Conservation (phyloP, 1,140 invertebrate genomes). For the Philotrypesis tridentata region DNA sequence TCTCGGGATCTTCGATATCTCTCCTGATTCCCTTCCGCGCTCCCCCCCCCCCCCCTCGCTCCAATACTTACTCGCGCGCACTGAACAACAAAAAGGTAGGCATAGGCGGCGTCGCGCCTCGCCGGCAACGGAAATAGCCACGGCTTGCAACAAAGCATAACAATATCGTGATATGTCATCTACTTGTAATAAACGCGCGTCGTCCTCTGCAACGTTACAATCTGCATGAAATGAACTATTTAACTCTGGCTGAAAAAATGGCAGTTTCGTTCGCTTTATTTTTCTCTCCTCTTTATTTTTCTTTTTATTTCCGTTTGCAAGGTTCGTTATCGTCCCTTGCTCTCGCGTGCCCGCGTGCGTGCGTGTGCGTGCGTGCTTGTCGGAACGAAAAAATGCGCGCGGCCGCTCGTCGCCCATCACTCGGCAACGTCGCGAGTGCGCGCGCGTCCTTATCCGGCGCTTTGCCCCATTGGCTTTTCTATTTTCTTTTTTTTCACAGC, state of each 20-base stretch:
- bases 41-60: no score
- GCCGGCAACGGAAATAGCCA: not conserved
- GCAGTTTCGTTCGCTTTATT: no score
- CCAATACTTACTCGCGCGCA: no score
- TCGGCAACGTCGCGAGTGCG: slow-evolving; percentile 27
- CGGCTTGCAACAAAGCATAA: slow-evolving; percentile 12
- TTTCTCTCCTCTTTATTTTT: no score
- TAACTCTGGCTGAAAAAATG: slow-evolving; percentile 56
- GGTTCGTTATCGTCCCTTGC: not conserved
- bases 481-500: slow-evolving; percentile 57
- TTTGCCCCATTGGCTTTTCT: slow-evolving; percentile 39
- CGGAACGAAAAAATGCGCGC: slow-evolving; percentile 10
- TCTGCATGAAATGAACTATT: slow-evolving; percentile 54
- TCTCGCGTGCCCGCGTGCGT: not conserved
- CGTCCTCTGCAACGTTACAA: not conserved
- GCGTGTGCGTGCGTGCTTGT: not conserved
- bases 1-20: slow-evolving; percentile 25
- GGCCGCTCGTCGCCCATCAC: not conserved
- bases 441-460: slow-evolving; percentile 51
- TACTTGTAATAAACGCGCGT: not conserved
- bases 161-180: slow-evolving; percentile 34
- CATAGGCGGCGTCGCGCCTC: not conserved
- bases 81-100: not conserved
- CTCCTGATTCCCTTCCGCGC: not conserved
- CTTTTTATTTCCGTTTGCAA: not conserved